Evolutionary conservation across 2,888 invertebrate genomes (phyloP), one percentile per base, ranked within the genome.

Genomic region (Limenitis camilla): DNA sequence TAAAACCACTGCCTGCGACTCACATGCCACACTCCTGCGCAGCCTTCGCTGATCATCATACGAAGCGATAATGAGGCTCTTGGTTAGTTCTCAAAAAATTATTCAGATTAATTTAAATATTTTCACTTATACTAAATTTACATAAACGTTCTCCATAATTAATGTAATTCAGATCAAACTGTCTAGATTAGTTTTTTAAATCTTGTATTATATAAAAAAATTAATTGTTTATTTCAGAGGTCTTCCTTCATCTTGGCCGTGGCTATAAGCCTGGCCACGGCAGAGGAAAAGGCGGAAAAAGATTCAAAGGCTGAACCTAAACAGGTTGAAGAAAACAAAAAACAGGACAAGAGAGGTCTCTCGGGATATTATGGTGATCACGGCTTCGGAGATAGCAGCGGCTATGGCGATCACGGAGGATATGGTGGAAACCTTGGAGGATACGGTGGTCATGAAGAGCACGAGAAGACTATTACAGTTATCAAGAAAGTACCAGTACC

Each of bases 401-500:
- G 58, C 19, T 55, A 55, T 31, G 64, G 65, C 8, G 63, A 65
- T 27, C 64, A 62, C 6, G 68, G 67, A 30, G 65, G 67, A 32
- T 61, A 47, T n/a, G 68, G 63, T 19, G 62, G 63, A 40, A 64
- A 65, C 11, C 64, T 59, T 19, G 62, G 63, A 36, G 65, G 67
- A 19, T 61, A 58, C 32, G 60, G 55, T 50, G 62, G 75, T 49
- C 69, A 78, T 36, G 85, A 86, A 58, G 77, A 87, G 53, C 91
- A 92, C 64, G 88, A 88, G 61, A 92, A 92, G 77, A 91, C 91
- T 8, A 86, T 92, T 62, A 92, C 92, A 8, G 82, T 92, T 45
- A 83, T 91, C 47, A 94, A 92, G 71, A 93, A 94, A 59, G 91
- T 95, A 28, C 88, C 91, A 19, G 91, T 90, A 28, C 93, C 93